A percentile compares a stretch with the other conserved stretches of the same genome.
Conservation (phyloP, 2,888 invertebrate genomes). For the Watsonalla binaria region DNA sequence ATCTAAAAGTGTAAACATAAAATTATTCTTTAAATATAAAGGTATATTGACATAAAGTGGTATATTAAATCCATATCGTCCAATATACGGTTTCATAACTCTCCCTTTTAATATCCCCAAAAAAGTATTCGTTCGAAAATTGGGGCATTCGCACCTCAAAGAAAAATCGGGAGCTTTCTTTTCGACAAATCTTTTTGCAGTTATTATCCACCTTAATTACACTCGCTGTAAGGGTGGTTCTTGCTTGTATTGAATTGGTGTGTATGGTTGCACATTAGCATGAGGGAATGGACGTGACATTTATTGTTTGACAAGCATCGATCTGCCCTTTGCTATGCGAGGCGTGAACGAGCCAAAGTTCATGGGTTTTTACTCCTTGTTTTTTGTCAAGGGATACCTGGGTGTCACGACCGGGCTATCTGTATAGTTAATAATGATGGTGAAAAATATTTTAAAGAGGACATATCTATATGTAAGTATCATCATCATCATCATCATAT, state of each 20-base stretch:
- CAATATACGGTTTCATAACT: not conserved
- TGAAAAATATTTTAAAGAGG: too few relatives aligned
- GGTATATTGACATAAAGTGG: not conserved
- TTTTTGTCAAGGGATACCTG: constrained; percentile 19
- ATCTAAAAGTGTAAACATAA: too few relatives aligned
- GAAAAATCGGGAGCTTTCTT: constrained; percentile 55
- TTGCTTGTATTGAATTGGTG: constrained; percentile 11
- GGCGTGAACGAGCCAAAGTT: constrained; percentile 67
- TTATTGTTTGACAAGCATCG: constrained; percentile 79
- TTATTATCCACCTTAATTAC: constrained; percentile 18
- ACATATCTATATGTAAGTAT: too few relatives aligned
- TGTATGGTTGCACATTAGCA: constrained; percentile 44
- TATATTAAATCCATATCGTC: not conserved
- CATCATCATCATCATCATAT: too few relatives aligned
- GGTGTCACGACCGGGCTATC: constrained; percentile 29
- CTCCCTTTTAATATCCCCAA: constrained; percentile 51
- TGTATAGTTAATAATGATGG: constrained; percentile 16
- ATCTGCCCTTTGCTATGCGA: constrained; percentile 75
- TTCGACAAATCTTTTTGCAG: constrained; percentile 20
- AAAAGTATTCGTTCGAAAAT: constrained; percentile 51
- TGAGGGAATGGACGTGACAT: constrained; percentile 78
- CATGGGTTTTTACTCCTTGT: constrained; percentile 36
- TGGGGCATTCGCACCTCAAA: constrained; percentile 73
- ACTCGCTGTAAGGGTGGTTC: constrained; percentile 17
- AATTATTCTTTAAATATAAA: not conserved